Evolutionary conservation across 2,113 vertebrate species (phyloP).

Genomic region (Beaufortia kweichowensis): DNA sequence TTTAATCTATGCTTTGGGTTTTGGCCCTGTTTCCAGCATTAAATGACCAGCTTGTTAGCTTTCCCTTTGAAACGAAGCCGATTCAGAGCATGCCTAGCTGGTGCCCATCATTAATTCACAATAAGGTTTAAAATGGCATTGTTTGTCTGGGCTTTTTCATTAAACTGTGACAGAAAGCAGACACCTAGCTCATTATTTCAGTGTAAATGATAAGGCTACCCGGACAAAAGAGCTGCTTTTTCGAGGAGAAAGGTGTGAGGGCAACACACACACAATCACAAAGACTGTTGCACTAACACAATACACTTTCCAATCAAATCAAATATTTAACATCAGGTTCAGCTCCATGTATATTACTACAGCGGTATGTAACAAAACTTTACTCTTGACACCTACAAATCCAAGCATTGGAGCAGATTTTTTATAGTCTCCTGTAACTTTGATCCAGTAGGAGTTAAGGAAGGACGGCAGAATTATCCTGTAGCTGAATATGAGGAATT

Average conservation of each 20-base stretch:
- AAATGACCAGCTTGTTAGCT: neutral
- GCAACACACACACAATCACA: conserved; percentile 22
- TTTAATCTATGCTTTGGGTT: conserved; percentile 1
- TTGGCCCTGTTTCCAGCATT: conserved; percentile 7
- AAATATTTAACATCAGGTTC: neutral
- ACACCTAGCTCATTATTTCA: conserved; percentile 58
- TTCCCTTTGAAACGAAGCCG: conserved; percentile 26
- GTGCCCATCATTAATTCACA: conserved; percentile 58
- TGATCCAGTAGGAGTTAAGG: too few relatives aligned
- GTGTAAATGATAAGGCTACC: conserved; percentile 62
- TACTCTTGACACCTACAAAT: neutral
- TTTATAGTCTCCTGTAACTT: neutral
- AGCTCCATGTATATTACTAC: neutral
- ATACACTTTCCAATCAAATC: neutral
- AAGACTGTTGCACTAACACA: neutral
- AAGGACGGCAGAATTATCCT: too few relatives aligned
- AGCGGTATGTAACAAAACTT: too few relatives aligned
- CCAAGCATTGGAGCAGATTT: neutral
- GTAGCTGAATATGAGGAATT: too few relatives aligned
- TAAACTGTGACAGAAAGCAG: conserved; percentile 59
- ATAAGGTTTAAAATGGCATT: conserved; percentile 63
- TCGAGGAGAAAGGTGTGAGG: conserved; percentile 7
- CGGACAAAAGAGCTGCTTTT: conserved; percentile 51
- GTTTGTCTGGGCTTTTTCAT: conserved; percentile 57
- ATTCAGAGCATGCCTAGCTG: conserved; percentile 12